Percentiles rank a stretch among this genome's conserved stretches.
phyloP scores from a whole-genome alignment of 2,888 invertebrate species.

The Drosophila pegasa region DNA sequence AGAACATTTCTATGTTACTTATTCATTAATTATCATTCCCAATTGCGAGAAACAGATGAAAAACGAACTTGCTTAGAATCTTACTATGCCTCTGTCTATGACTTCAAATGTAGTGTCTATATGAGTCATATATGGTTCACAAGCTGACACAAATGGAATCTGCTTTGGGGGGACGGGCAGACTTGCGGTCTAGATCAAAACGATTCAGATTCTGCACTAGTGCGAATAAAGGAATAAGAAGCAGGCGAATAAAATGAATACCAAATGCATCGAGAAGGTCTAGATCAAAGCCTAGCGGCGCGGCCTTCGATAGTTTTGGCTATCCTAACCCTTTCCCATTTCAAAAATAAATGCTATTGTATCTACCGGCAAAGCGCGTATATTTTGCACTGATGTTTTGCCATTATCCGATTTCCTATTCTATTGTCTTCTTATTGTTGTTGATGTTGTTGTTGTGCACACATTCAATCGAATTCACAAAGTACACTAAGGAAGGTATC shows the following conservation, averaged over 20 bases:
- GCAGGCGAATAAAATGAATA: constrained; percentile 16
- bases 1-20: not conserved
- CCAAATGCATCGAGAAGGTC: constrained; percentile 15
- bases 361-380: constrained; percentile 34
- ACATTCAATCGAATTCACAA: not conserved
- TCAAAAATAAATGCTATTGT: constrained; percentile 58
- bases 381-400: constrained; percentile 59
- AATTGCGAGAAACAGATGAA: not conserved
- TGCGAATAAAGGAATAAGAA: constrained; percentile 13
- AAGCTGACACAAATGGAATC: not conserved
- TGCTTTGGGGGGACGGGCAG: not conserved
- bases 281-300: constrained; percentile 44
- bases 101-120: not conserved
- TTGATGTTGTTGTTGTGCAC: not conserved
- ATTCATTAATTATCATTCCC: not conserved
- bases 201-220: constrained; percentile 37
- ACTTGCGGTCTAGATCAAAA: constrained; percentile 68
- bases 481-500: constrained; percentile 2
- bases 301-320: constrained; percentile 48
- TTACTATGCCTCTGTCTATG: not conserved
- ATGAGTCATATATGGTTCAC: not conserved
- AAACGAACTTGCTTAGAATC: not conserved
- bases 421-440: constrained; percentile 11
- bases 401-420: constrained; percentile 73
- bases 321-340: constrained; percentile 68